phyloP scores from a whole-genome alignment of 2,797 vertebrate species.

The Phataginus tricuspis region DNA sequence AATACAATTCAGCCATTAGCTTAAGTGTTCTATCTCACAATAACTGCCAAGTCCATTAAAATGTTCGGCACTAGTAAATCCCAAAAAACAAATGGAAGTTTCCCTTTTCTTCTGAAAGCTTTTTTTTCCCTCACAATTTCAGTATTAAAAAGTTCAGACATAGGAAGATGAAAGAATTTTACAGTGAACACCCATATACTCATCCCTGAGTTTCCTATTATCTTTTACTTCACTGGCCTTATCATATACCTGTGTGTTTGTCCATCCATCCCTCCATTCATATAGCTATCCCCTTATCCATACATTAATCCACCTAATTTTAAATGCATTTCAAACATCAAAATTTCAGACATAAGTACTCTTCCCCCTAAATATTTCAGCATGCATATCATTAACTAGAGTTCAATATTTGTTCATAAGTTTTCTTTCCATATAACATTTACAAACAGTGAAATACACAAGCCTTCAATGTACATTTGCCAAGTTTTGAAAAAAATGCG shows the following conservation, averaged over 20 bases:
- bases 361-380: not conserved
- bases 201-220: not conserved
- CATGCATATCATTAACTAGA: slow-evolving; percentile 1
- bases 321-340: not conserved
- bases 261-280: not conserved
- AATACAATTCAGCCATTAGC: slow-evolving; percentile 57
- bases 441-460: not conserved
- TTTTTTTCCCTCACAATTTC: not conserved
- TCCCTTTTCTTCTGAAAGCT: not conserved
- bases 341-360: not conserved
- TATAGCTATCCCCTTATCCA: not conserved
- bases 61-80: slow-evolving; percentile 51
- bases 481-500: slow-evolving; percentile 42
- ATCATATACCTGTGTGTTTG: not conserved
- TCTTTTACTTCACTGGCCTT: not conserved
- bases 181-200: not conserved
- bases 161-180: slow-evolving; percentile 26
- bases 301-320: slow-evolving; percentile 41
- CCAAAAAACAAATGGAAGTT: slow-evolving; percentile 25
- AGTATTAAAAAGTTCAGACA: not conserved
- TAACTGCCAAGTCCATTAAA: slow-evolving; percentile 62
- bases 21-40: slow-evolving; percentile 2
- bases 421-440: not conserved
- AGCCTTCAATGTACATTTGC: not conserved
- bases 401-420: not conserved